Evolutionary conservation across 2,113 vertebrate genomes (phyloP), one percentile per base, ranked within the genome.

Genomic region (Cephalopterus ornatus): DNA sequence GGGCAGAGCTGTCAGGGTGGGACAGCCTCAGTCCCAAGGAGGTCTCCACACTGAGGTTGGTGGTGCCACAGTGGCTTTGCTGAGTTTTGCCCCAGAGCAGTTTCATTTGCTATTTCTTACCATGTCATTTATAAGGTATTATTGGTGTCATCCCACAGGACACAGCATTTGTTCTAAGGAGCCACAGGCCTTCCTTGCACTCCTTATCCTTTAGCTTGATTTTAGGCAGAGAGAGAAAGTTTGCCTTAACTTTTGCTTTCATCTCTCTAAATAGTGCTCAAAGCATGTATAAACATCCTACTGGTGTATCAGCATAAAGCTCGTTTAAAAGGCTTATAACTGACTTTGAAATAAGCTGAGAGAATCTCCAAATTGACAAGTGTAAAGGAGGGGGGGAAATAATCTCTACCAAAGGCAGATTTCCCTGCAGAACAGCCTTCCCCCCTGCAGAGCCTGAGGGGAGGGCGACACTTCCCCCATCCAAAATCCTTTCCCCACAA

Each of bases 311-410:
- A 83, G 28, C 50, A 46, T 39, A 79, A 88, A 82, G 32, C 39
- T 55, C 70, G 66, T 88, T 83, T 76, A 44, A 91, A 92, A 90
- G 46, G 37, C 72, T 91, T 87, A 80, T 50, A 87, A 35, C 19
- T 89, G 62, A 46, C 49, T 94, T 63, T 72, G 62, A 85, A 91
- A 87, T 88, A 94, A 91, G 62, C 41, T 37, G 44, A 82, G 65
- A 70, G 72, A 47, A 71, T 78, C 77, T 73, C 62, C 55, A 72
- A 62, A 78, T 1, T 68, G 74, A 79, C 75, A 91, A 61, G 20
- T 44, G 12, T 39, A 41, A 66, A n/a, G 50, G 22, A 2, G 9
- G 5, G 23, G 6, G 10, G 4, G 12, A 3, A 35, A 44, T 63
- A 84, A 84, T 84, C 88, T 10, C 37, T 42, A 7, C 33, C 32